Percentiles rank a stretch among this genome's conserved stretches.
Evolutionary conservation across 2,888 invertebrate genomes (phyloP).

Genomic region (Barypeithes pellucidus): DNA sequence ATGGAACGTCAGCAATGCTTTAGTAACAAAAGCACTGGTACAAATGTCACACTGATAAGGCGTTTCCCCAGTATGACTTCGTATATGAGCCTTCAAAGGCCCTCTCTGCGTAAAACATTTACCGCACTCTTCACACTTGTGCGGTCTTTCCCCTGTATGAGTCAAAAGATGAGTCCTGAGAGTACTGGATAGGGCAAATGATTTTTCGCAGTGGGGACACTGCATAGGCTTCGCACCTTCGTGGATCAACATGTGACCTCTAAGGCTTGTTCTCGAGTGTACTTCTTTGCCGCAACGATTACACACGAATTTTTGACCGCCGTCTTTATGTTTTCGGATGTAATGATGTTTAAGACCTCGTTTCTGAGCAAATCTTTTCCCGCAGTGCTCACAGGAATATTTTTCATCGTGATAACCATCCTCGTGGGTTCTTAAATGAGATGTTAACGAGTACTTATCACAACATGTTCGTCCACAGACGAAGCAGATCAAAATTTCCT

Average conservation of each 20-base stretch:
- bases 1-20: constrained; percentile 56
- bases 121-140: constrained; percentile 75
- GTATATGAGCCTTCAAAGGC: constrained; percentile 74
- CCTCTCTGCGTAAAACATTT: constrained; percentile 76
- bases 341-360: constrained; percentile 56
- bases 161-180: constrained; percentile 66
- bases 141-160: constrained; percentile 71
- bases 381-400: constrained; percentile 53
- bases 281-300: constrained; percentile 73
- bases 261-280: constrained; percentile 65
- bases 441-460: constrained; percentile 57
- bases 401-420: constrained; percentile 49
- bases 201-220: constrained; percentile 74
- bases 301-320: constrained; percentile 64
- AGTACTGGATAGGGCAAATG: constrained; percentile 73
- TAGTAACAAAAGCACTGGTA: constrained; percentile 56
- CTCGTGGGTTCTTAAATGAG: constrained; percentile 52
- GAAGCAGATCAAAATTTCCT: constrained; percentile 54
- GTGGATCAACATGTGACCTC: constrained; percentile 61
- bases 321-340: constrained; percentile 56
- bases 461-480: constrained; percentile 57
- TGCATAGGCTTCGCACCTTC: constrained; percentile 68
- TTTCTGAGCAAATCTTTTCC: constrained; percentile 57
- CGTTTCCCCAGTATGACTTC: constrained; percentile 55
- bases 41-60: constrained; percentile 65